These are phyloP conservation scores for Gastracanthus pulcherrimus DNA, from an alignment of 2,888 invertebrate species.

Conservation along the genomic window DNA sequence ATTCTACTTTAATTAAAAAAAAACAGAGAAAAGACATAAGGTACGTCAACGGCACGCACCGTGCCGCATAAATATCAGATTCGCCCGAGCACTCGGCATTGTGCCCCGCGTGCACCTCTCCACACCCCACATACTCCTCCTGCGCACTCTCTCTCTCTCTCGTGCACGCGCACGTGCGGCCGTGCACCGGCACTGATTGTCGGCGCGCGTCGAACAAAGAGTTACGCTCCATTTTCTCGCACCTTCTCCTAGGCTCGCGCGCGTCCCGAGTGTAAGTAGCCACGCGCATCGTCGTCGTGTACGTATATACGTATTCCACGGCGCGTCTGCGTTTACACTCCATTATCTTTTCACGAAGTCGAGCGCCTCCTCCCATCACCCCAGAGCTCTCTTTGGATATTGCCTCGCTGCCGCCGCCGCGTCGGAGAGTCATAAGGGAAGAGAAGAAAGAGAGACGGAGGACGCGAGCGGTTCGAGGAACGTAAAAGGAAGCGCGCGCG, in stretches of 20 bases:
- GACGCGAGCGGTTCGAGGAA: slow-evolving; percentile 33
- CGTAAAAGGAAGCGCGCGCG: slow-evolving; percentile 34
- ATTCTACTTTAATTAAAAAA: neutral
- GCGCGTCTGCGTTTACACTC: slow-evolving; percentile 56
- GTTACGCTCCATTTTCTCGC: slow-evolving; percentile 63
- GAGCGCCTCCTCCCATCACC: slow-evolving; percentile 56
- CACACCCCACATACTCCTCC: neutral
- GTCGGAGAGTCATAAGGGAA: slow-evolving; percentile 42
- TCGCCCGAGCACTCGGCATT: neutral
- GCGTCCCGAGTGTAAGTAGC: slow-evolving; percentile 18
- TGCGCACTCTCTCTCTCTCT: neutral
- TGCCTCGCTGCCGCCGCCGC: slow-evolving; percentile 60
- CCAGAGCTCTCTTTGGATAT: slow-evolving; percentile 59
- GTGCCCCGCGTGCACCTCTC: neutral
- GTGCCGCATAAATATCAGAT: neutral
- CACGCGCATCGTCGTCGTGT: too few species aligned
- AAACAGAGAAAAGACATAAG: too few species aligned
- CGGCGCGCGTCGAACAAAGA: slow-evolving; percentile 63
- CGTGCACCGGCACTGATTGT: slow-evolving; percentile 60
- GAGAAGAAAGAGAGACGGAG: slow-evolving; percentile 7
- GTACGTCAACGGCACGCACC: neutral
- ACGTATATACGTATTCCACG: slow-evolving; percentile 21
- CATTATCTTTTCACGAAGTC: slow-evolving; percentile 56
- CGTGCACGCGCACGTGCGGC: neutral
- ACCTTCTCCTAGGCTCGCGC: slow-evolving; percentile 14